A percentile compares a stretch with the other conserved stretches of the same genome.
phyloP scores from a whole-genome alignment of 2,797 vertebrate species.

The Eurystomus glaucurus region DNA sequence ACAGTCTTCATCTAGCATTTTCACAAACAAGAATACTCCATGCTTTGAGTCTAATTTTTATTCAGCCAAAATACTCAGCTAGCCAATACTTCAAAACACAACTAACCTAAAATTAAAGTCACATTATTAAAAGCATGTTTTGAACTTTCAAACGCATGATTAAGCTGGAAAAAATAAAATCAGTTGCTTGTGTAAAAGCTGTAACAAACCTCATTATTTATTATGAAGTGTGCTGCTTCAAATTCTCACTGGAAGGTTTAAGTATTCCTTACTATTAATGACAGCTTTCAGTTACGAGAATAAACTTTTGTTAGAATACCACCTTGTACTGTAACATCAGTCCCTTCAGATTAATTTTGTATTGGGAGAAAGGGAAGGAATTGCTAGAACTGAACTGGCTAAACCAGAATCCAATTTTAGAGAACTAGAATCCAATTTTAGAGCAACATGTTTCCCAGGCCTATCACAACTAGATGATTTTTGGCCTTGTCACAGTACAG shows the following conservation, averaged over 20 bases:
- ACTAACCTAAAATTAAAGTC: background rate
- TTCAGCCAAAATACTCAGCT: background rate
- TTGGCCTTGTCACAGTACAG: conserved; percentile 17
- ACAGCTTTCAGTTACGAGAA: background rate
- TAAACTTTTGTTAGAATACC: background rate
- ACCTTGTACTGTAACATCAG: background rate
- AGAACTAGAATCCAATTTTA: background rate
- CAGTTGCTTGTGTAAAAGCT: background rate
- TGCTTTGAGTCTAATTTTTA: background rate
- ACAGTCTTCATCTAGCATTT: background rate
- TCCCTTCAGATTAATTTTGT: background rate
- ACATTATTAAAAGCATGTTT: background rate
- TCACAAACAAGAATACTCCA: background rate
- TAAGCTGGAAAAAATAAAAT: background rate
- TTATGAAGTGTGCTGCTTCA: background rate
- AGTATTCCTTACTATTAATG: background rate
- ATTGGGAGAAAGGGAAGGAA: background rate
- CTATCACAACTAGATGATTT: background rate
- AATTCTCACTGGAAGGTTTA: background rate
- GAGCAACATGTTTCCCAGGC: background rate
- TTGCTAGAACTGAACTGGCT: background rate
- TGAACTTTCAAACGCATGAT: background rate
- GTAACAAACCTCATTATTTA: background rate
- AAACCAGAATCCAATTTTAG: background rate
- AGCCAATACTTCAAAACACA: background rate